Conservation (phyloP, 1,140 invertebrate genomes). For the Diploscapter pachys region DNA sequence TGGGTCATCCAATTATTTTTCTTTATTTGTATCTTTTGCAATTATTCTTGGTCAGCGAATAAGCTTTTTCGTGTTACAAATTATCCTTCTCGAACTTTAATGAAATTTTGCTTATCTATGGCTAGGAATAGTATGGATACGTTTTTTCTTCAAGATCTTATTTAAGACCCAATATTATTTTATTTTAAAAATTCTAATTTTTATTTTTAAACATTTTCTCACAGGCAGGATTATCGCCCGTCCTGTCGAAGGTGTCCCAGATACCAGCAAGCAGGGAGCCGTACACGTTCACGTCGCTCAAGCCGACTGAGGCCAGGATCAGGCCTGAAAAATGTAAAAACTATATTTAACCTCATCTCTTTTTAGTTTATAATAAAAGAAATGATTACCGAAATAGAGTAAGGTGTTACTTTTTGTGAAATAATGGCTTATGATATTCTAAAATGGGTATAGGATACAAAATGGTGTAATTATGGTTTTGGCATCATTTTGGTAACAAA, state of each 20-base stretch:
- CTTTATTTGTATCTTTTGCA: background rate
- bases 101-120: background rate
- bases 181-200: background rate
- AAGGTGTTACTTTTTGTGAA: background rate
- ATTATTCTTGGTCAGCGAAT: background rate
- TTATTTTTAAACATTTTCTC: background rate
- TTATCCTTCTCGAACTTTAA: background rate
- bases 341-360: background rate
- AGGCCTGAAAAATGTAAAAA: background rate
- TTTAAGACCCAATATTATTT: background rate
- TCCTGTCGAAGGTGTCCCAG: slow-evolving; percentile 45
- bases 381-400: background rate
- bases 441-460: background rate
- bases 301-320: slow-evolving; percentile 28
- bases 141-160: background rate
- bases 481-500: slow-evolving; percentile 1
- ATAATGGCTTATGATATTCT: no score
- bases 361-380: background rate
- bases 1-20: background rate
- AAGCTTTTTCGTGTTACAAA: background rate
- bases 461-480: background rate
- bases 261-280: slow-evolving; percentile 37
- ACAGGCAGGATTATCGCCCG: slow-evolving; percentile 21
- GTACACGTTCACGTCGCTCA: slow-evolving; percentile 15
- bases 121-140: background rate